These are phyloP conservation scores for Gymnodraco acuticeps DNA, from an alignment of 2,797 vertebrate genomes.

Conservation along the genomic window DNA sequence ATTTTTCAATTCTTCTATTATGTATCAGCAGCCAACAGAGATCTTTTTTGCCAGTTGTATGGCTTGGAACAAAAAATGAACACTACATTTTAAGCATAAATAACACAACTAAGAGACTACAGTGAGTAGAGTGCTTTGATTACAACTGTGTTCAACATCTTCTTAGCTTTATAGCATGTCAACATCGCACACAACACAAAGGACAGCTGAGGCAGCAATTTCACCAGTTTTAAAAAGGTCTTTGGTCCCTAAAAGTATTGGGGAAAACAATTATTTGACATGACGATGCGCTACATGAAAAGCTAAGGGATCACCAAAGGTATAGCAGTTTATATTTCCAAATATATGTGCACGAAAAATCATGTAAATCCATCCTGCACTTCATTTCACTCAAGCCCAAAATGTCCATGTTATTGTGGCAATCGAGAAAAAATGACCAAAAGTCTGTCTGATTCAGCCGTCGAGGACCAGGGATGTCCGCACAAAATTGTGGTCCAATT, in stretches of 20 bases:
- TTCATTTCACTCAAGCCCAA: neutral
- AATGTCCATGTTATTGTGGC: neutral
- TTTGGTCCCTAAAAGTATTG: neutral
- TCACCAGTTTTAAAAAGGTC: neutral
- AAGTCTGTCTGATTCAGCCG: too few species aligned
- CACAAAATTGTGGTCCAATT: neutral
- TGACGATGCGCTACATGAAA: neutral
- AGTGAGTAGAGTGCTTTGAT: neutral
- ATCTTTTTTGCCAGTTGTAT: neutral
- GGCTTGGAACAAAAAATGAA: neutral
- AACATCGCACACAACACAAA: neutral
- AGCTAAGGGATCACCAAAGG: neutral
- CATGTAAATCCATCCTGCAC: neutral
- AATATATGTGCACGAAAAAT: neutral
- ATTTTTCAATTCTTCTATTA: neutral
- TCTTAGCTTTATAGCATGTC: neutral
- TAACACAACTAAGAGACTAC: neutral
- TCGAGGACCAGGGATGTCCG: neutral
- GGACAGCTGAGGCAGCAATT: neutral
- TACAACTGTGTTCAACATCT: constrained; percentile 2
- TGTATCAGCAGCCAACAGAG: constrained; percentile 2
- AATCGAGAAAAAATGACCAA: neutral
- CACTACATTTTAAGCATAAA: constrained; percentile 1
- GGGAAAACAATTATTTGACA: too few species aligned
- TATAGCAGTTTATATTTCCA: neutral